Evolutionary conservation across 2,113 vertebrate species (phyloP).

Genomic region (Paraplagusia blochii): DNA sequence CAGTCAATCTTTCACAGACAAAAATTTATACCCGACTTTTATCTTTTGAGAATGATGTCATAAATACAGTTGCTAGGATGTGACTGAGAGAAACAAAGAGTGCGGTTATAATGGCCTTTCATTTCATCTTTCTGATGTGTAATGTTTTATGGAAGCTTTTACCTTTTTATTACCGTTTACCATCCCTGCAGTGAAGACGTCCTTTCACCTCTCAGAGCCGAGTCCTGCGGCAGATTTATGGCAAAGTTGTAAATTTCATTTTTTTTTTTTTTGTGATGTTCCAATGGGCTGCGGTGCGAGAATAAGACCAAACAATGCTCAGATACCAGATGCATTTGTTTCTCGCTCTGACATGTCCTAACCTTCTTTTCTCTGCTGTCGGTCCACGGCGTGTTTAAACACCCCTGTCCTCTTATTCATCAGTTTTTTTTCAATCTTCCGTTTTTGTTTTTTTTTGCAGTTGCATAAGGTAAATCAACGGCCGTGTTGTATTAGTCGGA

Average conservation of each 20-base stretch:
- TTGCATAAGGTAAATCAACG: not conserved
- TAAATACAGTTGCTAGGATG: not conserved
- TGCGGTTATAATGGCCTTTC: not conserved
- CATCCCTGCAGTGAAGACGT: not conserved
- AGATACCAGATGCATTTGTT: not conserved
- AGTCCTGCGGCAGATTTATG: conserved; percentile 5
- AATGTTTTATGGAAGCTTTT: conserved; percentile 24
- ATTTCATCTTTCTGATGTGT: conserved; percentile 1
- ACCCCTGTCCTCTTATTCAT: conserved; percentile 7
- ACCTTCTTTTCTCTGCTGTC: not conserved
- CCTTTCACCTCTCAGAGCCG: not conserved
- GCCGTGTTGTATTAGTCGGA: not conserved
- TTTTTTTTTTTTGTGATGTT: not conserved
- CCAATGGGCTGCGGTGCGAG: not conserved
- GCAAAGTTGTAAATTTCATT: not conserved
- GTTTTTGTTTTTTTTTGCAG: not conserved
- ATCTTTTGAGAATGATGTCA: not conserved
- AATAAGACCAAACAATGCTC: not conserved
- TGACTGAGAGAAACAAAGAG: conserved; percentile 6
- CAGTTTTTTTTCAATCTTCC: conserved; percentile 22
- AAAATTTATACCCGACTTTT: too few relatives aligned
- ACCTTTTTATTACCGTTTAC: conserved; percentile 10
- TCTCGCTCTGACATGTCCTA: not conserved
- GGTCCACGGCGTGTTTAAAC: not conserved
- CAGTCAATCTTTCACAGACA: too few relatives aligned